A percentile compares a stretch with the other conserved stretches of the same genome.
These are phyloP conservation scores for Capitulum mitella DNA, from an alignment of 2,888 invertebrate genomes.

Conservation along the genomic window DNA sequence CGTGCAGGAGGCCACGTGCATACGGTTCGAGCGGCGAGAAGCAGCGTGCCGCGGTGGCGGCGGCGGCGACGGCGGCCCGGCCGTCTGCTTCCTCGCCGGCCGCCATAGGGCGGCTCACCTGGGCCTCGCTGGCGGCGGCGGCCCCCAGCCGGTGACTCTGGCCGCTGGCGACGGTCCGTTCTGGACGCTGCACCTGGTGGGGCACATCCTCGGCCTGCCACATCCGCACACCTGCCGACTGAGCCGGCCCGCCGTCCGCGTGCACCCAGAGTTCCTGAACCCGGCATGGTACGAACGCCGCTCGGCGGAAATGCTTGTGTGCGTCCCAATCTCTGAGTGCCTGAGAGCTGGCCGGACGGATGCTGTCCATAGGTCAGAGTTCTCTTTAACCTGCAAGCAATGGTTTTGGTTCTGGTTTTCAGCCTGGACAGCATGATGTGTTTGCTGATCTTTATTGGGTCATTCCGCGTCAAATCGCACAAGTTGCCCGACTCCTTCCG, in stretches of 20 bases:
- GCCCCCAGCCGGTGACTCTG: not conserved
- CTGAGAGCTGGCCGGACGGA: too few relatives aligned
- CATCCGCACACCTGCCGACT: not conserved
- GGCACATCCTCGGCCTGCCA: slow-evolving; percentile 1
- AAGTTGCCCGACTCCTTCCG: too few relatives aligned
- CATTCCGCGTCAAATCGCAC: too few relatives aligned
- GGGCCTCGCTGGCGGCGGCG: not conserved
- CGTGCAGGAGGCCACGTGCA: not conserved
- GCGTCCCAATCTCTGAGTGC: too few relatives aligned
- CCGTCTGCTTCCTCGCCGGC: not conserved
- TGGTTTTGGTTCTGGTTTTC: too few relatives aligned
- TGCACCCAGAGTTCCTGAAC: not conserved
- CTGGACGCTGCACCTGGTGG: slow-evolving; percentile 13
- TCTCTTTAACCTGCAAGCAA: too few relatives aligned
- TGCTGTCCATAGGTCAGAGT: too few relatives aligned
- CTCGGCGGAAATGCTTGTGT: too few relatives aligned
- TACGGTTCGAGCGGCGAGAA: not conserved
- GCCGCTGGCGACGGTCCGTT: not conserved
- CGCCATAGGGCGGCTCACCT: not conserved
- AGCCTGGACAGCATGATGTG: too few relatives aligned
- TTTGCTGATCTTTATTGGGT: too few relatives aligned
- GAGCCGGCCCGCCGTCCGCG: not conserved
- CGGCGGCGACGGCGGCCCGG: not conserved
- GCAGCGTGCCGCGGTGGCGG: not conserved
- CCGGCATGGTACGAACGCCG: not conserved